A percentile compares a stretch with the other conserved stretches of the same genome.
These are phyloP conservation scores for Hedya salicella DNA, from an alignment of 2,888 invertebrate species.

Conservation along the genomic window DNA sequence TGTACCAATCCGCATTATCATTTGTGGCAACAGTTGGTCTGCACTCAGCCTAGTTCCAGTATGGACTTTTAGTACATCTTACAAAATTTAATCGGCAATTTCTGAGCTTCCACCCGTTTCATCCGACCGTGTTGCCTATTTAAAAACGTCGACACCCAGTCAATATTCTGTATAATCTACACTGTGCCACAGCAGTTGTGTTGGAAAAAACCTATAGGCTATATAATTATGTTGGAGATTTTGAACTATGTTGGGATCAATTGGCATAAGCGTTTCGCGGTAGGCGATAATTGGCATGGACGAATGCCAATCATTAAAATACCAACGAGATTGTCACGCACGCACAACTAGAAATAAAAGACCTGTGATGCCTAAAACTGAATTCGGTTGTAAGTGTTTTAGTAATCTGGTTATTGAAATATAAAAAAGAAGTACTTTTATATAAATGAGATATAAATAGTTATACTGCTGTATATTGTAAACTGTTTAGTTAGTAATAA, in stretches of 20 bases:
- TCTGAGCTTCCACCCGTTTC: no score
- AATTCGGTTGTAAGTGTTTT: background rate
- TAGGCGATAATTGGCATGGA: slow-evolving; percentile 58
- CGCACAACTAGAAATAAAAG: background rate
- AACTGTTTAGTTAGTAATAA: no score
- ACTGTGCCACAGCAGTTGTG: slow-evolving; percentile 12
- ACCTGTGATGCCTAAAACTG: background rate
- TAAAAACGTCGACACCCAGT: no score
- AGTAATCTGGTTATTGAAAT: slow-evolving; percentile 5
- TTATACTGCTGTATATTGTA: no score
- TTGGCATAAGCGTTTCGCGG: slow-evolving; percentile 63
- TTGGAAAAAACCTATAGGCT: slow-evolving; percentile 29
- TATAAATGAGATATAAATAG: no score
- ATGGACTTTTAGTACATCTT: no score
- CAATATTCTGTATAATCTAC: background rate
- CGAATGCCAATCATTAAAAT: slow-evolving; percentile 48
- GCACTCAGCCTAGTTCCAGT: no score
- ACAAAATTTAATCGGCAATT: no score
- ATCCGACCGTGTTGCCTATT: no score
- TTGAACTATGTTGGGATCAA: slow-evolving; percentile 56
- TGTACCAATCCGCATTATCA: no score
- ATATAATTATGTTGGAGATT: slow-evolving; percentile 37
- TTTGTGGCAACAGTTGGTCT: no score
- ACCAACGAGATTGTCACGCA: slow-evolving; percentile 33
- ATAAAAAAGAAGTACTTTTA: no score